phyloP scores from a whole-genome alignment of 2,888 invertebrate species.

The Eristalis pertinax region DNA sequence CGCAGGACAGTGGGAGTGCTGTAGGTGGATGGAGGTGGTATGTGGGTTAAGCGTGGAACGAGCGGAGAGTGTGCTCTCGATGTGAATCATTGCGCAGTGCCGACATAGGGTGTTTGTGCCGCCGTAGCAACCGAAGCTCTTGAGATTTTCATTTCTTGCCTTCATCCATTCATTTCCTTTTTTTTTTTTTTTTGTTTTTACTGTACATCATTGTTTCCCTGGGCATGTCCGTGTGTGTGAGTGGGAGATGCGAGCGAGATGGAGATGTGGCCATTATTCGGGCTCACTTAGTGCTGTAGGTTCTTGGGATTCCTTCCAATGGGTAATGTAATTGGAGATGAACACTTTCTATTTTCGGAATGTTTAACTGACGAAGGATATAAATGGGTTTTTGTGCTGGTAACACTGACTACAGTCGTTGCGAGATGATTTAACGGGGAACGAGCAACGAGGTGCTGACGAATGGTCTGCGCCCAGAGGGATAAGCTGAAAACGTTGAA shows the following conservation, averaged over 20 bases:
- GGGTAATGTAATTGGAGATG: slow-evolving; percentile 46
- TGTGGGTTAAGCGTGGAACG: neutral
- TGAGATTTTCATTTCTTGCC: neutral
- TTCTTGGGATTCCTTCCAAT: neutral
- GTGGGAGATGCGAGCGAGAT: slow-evolving; percentile 2
- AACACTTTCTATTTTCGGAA: slow-evolving; percentile 2
- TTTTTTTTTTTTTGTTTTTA: neutral
- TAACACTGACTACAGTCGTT: neutral
- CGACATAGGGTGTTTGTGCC: slow-evolving; percentile 6
- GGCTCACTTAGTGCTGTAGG: neutral
- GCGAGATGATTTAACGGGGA: neutral
- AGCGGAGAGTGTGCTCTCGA: neutral
- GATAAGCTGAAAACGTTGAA: too few relatives aligned
- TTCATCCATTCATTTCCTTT: too few relatives aligned
- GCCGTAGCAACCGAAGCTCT: neutral
- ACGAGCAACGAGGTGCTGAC: neutral
- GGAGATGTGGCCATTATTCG: slow-evolving; percentile 5
- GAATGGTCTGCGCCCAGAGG: too few relatives aligned
- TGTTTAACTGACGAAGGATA: neutral
- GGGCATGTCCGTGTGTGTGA: neutral
- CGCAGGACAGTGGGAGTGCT: neutral
- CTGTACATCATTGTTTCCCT: neutral
- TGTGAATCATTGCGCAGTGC: slow-evolving; percentile 25
- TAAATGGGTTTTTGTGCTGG: neutral
- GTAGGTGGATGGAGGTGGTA: neutral